Evolutionary conservation across 1,140 invertebrate genomes (phyloP).

Genomic region (Ptiloglossa arizonensis): DNA sequence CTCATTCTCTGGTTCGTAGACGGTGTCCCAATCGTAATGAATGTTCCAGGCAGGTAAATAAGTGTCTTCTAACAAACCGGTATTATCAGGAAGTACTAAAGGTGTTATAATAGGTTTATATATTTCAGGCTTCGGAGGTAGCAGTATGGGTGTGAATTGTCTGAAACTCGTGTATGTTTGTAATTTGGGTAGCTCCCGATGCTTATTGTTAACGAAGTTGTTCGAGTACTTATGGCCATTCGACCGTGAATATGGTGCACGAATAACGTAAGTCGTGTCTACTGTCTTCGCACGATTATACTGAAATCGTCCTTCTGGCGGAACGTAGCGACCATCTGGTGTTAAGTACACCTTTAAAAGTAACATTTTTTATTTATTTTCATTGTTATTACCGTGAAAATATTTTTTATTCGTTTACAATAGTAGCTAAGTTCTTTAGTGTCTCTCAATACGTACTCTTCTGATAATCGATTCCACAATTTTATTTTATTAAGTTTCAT

Average conservation of each 20-base stretch:
- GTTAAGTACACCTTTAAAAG: conserved; percentile 71
- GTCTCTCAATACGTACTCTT: too few species aligned
- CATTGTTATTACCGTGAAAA: too few species aligned
- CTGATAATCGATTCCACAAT: too few species aligned
- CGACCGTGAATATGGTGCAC: conserved; percentile 68
- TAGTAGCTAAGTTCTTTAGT: too few species aligned
- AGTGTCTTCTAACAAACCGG: conserved; percentile 42
- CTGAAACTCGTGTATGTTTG: conserved; percentile 63
- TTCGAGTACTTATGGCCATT: conserved; percentile 33
- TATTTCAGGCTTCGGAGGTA: conserved; percentile 48
- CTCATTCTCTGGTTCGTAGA: conserved; percentile 64
- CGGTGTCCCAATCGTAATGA: conserved; percentile 67
- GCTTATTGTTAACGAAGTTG: conserved; percentile 46
- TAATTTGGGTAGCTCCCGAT: conserved; percentile 54
- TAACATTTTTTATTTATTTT: not conserved
- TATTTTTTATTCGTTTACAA: too few species aligned
- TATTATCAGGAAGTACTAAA: conserved; percentile 61
- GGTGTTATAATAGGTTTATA: conserved; percentile 71
- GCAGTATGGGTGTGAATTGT: conserved; percentile 46
- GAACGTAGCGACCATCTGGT: conserved; percentile 77
- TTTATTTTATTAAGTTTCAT: too few species aligned
- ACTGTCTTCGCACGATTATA: conserved; percentile 73
- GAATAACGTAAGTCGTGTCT: conserved; percentile 81
- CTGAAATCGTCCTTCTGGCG: conserved; percentile 74
- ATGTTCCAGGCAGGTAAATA: conserved; percentile 65